Conservation (phyloP, 2,797 vertebrate genomes). For the Aythya fuligula region DNA sequence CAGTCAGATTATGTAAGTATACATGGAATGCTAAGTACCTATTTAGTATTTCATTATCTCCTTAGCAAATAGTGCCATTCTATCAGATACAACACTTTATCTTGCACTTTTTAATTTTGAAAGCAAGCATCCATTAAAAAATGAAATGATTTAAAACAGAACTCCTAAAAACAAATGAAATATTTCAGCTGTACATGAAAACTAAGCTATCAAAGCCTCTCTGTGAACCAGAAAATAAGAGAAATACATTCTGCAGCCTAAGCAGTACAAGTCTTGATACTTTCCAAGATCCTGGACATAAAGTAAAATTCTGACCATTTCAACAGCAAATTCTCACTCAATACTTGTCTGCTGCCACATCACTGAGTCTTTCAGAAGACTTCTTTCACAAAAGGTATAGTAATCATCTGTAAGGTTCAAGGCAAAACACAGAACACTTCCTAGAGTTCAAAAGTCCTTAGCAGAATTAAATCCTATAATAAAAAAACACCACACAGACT, state of each 20-base stretch:
- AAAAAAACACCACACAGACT: not conserved
- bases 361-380: not conserved
- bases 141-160: conserved; percentile 10
- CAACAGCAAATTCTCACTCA: not conserved
- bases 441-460: not conserved
- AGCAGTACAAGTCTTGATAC: not conserved
- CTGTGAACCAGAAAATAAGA: not conserved
- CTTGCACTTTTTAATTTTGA: not conserved
- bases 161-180: not conserved
- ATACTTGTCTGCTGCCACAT: not conserved
- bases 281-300: not conserved
- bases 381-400: not conserved
- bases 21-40: conserved; percentile 33
- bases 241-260: not conserved
- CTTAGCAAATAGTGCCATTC: not conserved
- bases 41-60: conserved; percentile 30
- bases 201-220: not conserved
- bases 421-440: not conserved
- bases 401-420: not conserved
- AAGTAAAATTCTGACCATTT: not conserved
- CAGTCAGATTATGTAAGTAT: conserved; percentile 20
- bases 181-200: not conserved
- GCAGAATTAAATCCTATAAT: not conserved
- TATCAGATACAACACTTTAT: not conserved
- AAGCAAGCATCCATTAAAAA: not conserved